Percentiles rank a stretch among this genome's conserved stretches.
These are phyloP conservation scores for Tapirus terrestris DNA, from an alignment of 2,113 vertebrate genomes.

Conservation along the genomic window DNA sequence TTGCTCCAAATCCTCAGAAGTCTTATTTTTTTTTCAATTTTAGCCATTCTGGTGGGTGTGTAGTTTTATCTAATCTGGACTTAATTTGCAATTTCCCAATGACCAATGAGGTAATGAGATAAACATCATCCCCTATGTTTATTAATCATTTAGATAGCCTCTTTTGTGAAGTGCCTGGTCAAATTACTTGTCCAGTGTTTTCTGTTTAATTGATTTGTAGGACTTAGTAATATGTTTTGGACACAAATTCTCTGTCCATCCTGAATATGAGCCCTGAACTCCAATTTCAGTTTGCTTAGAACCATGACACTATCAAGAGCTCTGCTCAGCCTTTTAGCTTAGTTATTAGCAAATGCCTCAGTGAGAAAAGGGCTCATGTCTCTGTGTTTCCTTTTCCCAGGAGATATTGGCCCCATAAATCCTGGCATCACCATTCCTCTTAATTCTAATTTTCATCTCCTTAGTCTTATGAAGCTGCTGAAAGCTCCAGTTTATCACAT, in stretches of 20 bases:
- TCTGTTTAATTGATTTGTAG: neutral
- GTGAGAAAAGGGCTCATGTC: neutral
- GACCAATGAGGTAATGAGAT: neutral
- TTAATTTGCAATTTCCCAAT: constrained; percentile 6
- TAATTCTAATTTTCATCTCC: neutral
- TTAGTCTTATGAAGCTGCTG: neutral
- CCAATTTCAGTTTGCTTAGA: constrained; percentile 13
- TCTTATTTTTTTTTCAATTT: neutral
- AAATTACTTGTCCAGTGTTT: neutral
- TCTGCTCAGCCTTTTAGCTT: neutral
- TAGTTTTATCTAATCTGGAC: neutral
- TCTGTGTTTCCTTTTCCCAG: neutral
- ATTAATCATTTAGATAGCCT: neutral
- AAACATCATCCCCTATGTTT: neutral
- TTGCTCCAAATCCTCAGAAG: neutral
- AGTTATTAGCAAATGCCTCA: neutral
- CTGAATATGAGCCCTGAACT: neutral
- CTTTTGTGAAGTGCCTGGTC: neutral
- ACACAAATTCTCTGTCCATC: neutral
- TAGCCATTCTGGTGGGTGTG: neutral
- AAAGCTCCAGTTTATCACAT: neutral
- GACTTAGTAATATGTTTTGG: neutral
- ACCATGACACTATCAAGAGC: neutral
- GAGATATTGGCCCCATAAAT: neutral
- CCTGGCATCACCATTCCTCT: neutral